Conservation (phyloP, 2,797 vertebrate genomes). For the Syngnathus rostellatus region DNA sequence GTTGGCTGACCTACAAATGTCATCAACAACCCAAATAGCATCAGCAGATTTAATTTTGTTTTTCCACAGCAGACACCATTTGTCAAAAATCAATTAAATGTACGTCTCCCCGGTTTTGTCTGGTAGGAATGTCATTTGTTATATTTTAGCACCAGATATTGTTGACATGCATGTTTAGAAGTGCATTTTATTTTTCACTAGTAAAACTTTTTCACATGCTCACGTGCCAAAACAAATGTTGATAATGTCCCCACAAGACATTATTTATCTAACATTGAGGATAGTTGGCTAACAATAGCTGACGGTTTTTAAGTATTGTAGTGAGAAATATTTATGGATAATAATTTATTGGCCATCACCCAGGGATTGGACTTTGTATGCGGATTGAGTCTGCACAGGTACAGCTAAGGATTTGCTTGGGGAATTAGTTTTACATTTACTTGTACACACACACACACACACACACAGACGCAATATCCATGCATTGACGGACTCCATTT, state of each 20-base stretch:
- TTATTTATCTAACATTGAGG: neutral
- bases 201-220: no score
- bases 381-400: neutral
- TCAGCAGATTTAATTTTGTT: constrained; percentile 13
- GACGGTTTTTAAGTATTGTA: no score
- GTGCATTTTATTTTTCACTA: neutral
- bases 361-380: neutral
- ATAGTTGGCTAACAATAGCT: neutral
- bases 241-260: neutral
- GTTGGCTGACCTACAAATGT: constrained; percentile 55
- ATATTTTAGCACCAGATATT: neutral
- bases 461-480: constrained; percentile 17
- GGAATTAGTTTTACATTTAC: constrained; percentile 17
- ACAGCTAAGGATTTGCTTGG: neutral
- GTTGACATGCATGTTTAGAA: neutral
- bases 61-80: neutral
- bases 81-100: neutral
- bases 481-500: constrained; percentile 10
- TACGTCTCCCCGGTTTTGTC: neutral
- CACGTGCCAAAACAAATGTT: neutral
- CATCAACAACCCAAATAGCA: constrained; percentile 25
- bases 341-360: neutral
- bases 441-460: no score
- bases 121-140: neutral
- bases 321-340: neutral